A percentile compares a stretch with the other conserved stretches of the same genome.
Evolutionary conservation across 35 echinoderm and acorn worm species (phyloP).

Genomic region (Holothuria glaberrima): DNA sequence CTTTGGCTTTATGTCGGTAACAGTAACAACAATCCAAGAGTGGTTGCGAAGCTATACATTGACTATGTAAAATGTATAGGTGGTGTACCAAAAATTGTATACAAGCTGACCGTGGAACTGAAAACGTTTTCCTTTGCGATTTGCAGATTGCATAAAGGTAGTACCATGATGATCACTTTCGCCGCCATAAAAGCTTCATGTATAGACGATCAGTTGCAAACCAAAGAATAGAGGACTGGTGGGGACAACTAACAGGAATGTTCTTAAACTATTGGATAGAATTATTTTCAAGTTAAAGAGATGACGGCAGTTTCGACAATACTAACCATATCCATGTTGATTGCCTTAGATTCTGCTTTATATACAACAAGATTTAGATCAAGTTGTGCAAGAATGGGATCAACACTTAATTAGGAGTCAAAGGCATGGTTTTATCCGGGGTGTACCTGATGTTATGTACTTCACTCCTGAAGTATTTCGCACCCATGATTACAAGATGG

Average conservation of each 20-base stretch:
- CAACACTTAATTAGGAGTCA: too few species aligned
- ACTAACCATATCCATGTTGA: conserved; percentile 63
- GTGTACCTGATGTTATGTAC: neutral
- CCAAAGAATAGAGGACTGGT: conserved; percentile 68
- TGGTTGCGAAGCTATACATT: too few species aligned
- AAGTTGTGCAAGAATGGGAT: neutral
- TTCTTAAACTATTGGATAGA: conserved; percentile 60
- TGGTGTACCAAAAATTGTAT: conserved; percentile 64
- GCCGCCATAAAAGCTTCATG: conserved; percentile 56
- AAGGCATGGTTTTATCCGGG: neutral
- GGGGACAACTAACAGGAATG: conserved; percentile 61
- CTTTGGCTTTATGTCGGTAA: too few species aligned
- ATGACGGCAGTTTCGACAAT: conserved; percentile 70
- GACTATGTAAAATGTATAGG: too few species aligned
- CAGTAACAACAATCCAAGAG: too few species aligned
- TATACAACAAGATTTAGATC: conserved; percentile 53
- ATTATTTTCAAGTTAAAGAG: conserved; percentile 63
- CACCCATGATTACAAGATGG: neutral
- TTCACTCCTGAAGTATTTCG: neutral
- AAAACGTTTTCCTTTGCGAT: too few species aligned
- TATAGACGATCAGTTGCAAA: conserved; percentile 65
- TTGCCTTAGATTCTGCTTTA: too few species aligned
- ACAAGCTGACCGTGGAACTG: too few species aligned
- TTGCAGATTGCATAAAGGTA: conserved; percentile 38
- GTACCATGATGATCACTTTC: conserved; percentile 54